Evolutionary conservation across 2,113 vertebrate genomes (phyloP).

Genomic region (Columba janthina): DNA sequence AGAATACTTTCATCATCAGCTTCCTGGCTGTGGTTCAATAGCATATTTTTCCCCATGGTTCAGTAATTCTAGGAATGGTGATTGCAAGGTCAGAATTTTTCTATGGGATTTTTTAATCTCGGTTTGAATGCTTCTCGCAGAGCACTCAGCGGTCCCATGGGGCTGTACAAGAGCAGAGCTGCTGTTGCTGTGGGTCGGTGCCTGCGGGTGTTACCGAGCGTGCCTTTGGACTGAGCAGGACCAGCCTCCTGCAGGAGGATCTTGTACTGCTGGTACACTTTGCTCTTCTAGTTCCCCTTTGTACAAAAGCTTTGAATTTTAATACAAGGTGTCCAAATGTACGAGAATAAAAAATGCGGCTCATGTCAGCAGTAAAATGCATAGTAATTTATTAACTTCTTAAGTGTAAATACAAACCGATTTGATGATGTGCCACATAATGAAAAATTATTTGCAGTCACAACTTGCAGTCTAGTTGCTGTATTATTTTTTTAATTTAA

Average conservation of each 20-base stretch:
- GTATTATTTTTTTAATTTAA: background rate
- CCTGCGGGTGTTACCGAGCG: background rate
- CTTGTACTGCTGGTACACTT: background rate
- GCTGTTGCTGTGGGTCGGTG: background rate
- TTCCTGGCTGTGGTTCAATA: background rate
- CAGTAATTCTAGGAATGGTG: background rate
- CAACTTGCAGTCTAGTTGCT: background rate
- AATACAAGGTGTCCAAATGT: background rate
- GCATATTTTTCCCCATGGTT: background rate
- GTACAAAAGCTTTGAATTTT: background rate
- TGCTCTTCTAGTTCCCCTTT: background rate
- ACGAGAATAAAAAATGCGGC: conserved; percentile 30
- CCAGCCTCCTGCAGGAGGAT: background rate
- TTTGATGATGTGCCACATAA: conserved; percentile 19
- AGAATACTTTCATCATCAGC: background rate
- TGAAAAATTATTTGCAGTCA: conserved; percentile 31
- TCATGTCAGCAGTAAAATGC: conserved; percentile 54
- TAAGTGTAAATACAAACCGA: conserved; percentile 49
- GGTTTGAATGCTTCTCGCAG: background rate
- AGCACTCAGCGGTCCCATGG: fast-evolving
- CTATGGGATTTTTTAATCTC: background rate
- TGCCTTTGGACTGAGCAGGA: background rate
- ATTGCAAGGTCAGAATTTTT: background rate
- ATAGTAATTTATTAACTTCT: conserved; percentile 61
- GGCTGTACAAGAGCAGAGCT: background rate